Evolutionary conservation across 2,113 vertebrate species (phyloP).

Genomic region (Herpailurus yagouaroundi): DNA sequence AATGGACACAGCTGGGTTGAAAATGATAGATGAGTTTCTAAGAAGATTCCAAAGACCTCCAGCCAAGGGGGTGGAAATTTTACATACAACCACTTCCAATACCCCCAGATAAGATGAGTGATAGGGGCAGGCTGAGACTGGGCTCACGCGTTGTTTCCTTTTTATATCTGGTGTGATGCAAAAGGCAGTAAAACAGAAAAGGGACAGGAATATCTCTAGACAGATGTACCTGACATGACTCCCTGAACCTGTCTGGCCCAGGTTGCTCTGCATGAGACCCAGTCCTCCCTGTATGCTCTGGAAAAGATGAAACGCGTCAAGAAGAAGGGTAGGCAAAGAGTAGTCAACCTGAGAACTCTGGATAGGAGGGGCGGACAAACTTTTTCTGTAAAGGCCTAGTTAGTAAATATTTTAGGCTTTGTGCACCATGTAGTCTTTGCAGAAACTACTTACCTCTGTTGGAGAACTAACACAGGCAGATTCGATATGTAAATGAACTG

Average conservation of each 20-base stretch:
- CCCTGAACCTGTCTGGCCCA: not conserved
- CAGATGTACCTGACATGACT: not conserved
- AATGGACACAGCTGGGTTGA: not conserved
- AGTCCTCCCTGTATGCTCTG: not conserved
- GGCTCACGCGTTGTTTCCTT: not conserved
- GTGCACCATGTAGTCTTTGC: not conserved
- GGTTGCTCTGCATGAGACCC: not conserved
- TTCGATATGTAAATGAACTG: not conserved
- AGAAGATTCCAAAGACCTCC: not conserved
- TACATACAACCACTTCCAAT: not conserved
- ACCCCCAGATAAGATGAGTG: accelerated
- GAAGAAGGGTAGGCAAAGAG: not conserved
- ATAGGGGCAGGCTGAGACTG: not conserved
- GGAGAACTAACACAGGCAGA: not conserved
- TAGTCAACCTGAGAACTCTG: not conserved
- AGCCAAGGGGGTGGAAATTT: not conserved
- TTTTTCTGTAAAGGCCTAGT: not conserved
- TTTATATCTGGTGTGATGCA: accelerated
- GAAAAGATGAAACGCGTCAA: not conserved
- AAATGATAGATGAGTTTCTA: not conserved
- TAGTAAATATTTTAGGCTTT: not conserved
- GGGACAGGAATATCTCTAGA: not conserved
- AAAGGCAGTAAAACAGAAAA: not conserved
- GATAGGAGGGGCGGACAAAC: not conserved
- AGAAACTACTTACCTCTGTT: not conserved